A percentile compares a stretch with the other conserved stretches of the same genome.
Conservation (phyloP, 1,140 invertebrate genomes). For the Aphaenogaster rudis region DNA sequence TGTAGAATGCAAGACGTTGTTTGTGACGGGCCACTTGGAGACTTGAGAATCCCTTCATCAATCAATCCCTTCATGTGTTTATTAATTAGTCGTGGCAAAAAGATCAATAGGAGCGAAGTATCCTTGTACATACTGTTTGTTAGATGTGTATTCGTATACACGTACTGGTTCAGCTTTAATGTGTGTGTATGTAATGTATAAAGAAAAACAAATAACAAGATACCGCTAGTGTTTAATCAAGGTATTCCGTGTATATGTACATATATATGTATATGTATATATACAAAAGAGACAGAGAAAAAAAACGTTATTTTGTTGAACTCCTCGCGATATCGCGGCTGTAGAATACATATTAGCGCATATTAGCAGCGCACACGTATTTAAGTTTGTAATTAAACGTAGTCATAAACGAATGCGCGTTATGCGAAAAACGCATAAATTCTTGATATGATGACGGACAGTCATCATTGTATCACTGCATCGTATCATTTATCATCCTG, state of each 20-base stretch:
- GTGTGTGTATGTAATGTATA: constrained; percentile 73
- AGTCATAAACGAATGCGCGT: constrained; percentile 19
- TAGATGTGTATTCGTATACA: constrained; percentile 72
- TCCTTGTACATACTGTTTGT: constrained; percentile 75
- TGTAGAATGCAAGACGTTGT: neutral
- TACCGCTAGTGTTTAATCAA: constrained; percentile 71
- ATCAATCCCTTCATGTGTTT: constrained; percentile 7
- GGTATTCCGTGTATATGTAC: constrained; percentile 67
- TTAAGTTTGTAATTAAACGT: constrained; percentile 59
- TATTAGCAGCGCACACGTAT: constrained; percentile 33
- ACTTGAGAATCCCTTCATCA: neutral
- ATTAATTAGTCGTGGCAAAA: constrained; percentile 11
- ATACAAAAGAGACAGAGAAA: neutral
- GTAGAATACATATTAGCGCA: constrained; percentile 42
- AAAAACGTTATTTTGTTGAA: constrained; percentile 33
- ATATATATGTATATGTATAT: constrained; percentile 39
- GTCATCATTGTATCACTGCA: neutral
- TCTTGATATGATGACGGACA: neutral
- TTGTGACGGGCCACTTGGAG: neutral
- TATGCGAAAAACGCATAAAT: neutral
- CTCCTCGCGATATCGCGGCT: constrained; percentile 61
- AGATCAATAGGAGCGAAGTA: constrained; percentile 12
- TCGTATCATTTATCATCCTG: neutral
- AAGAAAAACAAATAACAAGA: constrained; percentile 52
- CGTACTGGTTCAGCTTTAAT: constrained; percentile 72